Conservation (phyloP, 1,140 invertebrate species). For the Brachystomella parvula region DNA sequence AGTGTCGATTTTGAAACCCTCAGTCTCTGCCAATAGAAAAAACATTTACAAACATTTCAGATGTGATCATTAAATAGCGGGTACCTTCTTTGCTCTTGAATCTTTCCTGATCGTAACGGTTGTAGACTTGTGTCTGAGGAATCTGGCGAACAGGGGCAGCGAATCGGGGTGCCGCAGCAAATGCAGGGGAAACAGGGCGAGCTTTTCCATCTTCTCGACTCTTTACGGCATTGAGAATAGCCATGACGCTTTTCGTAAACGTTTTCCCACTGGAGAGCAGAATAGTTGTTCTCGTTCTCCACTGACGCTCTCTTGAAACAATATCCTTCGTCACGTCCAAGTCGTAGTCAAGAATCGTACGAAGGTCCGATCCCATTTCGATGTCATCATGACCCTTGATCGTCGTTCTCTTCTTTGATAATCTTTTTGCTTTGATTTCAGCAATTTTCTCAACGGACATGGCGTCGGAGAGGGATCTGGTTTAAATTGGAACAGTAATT, state of each 20-base stretch:
- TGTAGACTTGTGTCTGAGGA: constrained; percentile 71
- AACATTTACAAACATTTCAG: not conserved
- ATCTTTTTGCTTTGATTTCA: constrained; percentile 91
- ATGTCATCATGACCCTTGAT: constrained; percentile 90
- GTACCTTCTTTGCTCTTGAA: constrained; percentile 53
- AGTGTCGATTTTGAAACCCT: constrained; percentile 96
- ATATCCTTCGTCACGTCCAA: constrained; percentile 94
- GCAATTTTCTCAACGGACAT: constrained; percentile 98
- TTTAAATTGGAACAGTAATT: constrained; percentile 30
- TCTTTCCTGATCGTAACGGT: constrained; percentile 96
- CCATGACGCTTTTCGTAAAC: constrained; percentile 91
- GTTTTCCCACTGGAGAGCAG: constrained; percentile 89
- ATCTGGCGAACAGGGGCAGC: constrained; percentile 52
- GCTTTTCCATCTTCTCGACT: constrained; percentile 80
- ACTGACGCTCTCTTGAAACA: constrained; percentile 85
- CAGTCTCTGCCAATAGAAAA: constrained; percentile 62
- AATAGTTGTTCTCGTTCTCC: constrained; percentile 89
- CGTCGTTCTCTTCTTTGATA: constrained; percentile 91
- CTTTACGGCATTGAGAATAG: constrained; percentile 83
- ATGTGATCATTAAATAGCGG: not conserved
- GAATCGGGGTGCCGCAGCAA: constrained; percentile 49
- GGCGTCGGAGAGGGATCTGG: constrained; percentile 79
- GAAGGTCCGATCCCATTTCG: constrained; percentile 69
- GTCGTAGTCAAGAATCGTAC: constrained; percentile 87
- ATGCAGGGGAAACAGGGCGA: constrained; percentile 21